Evolutionary conservation across 2,113 vertebrate species (phyloP).

Genomic region (Poecilia latipinna): DNA sequence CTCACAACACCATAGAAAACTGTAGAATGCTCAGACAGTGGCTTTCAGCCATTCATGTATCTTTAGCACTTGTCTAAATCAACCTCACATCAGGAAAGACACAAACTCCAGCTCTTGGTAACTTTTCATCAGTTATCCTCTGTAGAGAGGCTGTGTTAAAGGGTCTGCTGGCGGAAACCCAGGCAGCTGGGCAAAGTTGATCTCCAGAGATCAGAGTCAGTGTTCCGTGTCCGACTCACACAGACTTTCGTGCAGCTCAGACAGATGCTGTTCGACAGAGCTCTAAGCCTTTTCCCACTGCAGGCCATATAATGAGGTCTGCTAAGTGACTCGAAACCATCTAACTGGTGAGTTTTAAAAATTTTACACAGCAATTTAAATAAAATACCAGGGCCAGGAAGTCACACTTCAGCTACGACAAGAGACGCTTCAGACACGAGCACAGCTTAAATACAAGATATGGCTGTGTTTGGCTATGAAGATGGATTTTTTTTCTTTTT

Average conservation of each 20-base stretch:
- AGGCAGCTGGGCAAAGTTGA: conserved; percentile 34
- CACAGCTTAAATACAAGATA: conserved; percentile 14
- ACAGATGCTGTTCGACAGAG: conserved; percentile 48
- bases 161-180: conserved; percentile 31
- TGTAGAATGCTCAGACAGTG: neutral
- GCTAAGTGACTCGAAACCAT: conserved; percentile 19
- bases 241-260: conserved; percentile 44
- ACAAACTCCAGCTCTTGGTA: neutral
- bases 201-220: conserved; percentile 64
- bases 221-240: conserved; percentile 49
- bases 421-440: neutral
- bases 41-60: neutral
- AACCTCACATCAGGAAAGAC: neutral
- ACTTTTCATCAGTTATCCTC: conserved; percentile 25
- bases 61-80: conserved; percentile 1
- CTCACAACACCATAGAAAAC: neutral
- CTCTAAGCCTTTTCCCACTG: conserved; percentile 31
- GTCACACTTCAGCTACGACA: conserved; percentile 6
- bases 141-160: conserved; percentile 10
- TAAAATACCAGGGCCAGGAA: conserved; percentile 10
- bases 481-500: neutral
- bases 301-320: conserved; percentile 51
- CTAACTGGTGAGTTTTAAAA: conserved; percentile 16
- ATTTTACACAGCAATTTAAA: conserved; percentile 26
- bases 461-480: neutral